Conservation (phyloP, 2,113 vertebrate species). For the Rhabdomys dilectus region DNA sequence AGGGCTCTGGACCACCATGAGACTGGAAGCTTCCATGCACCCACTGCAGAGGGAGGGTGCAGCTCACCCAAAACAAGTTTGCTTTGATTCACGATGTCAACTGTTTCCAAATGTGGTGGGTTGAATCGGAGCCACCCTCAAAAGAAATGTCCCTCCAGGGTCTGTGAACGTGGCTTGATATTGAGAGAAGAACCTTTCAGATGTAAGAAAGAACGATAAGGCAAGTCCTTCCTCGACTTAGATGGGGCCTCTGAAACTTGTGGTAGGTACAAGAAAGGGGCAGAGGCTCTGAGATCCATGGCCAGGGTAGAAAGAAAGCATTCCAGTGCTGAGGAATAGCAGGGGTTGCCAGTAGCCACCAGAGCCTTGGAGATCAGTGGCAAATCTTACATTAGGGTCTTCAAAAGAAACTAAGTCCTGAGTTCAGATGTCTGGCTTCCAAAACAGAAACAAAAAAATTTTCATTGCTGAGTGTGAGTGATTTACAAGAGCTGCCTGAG, state of each 20-base stretch:
- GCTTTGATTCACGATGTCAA: background rate
- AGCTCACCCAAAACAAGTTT: background rate
- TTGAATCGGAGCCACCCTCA: no score
- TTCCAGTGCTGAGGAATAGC: background rate
- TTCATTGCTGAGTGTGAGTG: background rate
- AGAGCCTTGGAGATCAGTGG: no score
- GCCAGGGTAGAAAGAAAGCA: background rate
- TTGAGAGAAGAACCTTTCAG: background rate
- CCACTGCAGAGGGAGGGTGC: background rate
- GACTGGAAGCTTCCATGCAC: background rate
- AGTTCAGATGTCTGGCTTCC: background rate
- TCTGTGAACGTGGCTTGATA: background rate
- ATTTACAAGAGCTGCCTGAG: background rate
- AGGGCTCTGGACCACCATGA: background rate
- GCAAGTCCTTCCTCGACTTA: background rate
- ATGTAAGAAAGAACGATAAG: background rate
- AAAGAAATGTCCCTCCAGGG: background rate
- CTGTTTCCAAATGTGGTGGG: background rate
- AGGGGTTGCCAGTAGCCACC: background rate
- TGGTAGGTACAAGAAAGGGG: background rate
- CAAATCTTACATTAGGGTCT: background rate
- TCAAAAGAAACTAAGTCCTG: background rate
- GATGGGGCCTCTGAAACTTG: background rate
- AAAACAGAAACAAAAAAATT: background rate
- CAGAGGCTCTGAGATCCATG: background rate